These are phyloP conservation scores for Phortica magna DNA, from an alignment of 2,888 invertebrate genomes.

Conservation along the genomic window DNA sequence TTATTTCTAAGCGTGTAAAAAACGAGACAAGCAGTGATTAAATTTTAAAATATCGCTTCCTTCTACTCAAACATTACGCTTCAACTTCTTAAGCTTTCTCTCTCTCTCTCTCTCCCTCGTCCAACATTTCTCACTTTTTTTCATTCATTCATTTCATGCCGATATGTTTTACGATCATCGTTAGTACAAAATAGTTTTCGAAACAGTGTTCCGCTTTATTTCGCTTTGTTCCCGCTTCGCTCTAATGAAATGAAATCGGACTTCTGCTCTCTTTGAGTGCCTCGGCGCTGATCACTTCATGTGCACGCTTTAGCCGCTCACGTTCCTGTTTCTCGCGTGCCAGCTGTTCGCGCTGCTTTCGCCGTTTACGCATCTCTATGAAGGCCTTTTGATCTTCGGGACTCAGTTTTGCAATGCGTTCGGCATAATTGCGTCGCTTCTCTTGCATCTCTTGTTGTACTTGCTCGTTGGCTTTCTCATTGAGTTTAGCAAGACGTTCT, in stretches of 20 bases:
- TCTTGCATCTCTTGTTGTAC: conserved; percentile 55
- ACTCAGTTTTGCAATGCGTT: conserved; percentile 67
- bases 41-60: conserved; percentile 16
- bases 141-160: background rate
- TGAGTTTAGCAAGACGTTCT: conserved; percentile 54
- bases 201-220: conserved; percentile 35
- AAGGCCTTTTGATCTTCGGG: conserved; percentile 73
- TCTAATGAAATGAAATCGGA: conserved; percentile 38
- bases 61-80: background rate
- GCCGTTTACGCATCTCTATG: conserved; percentile 69
- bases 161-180: conserved; percentile 34
- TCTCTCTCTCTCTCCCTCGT: background rate
- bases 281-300: conserved; percentile 40
- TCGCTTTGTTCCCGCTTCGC: background rate
- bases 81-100: no score
- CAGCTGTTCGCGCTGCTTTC: conserved; percentile 60
- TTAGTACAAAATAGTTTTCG: conserved; percentile 38
- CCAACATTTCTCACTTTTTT: conserved; percentile 7
- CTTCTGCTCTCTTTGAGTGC: conserved; percentile 36
- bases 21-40: conserved; percentile 42
- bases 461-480: conserved; percentile 58
- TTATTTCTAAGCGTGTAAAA: conserved; percentile 35
- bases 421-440: conserved; percentile 63
- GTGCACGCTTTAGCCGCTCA: conserved; percentile 55
- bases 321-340: conserved; percentile 47